A percentile compares a stretch with the other conserved stretches of the same genome.
phyloP scores from a whole-genome alignment of 1,140 invertebrate genomes.

The Heliothis subflexa region DNA sequence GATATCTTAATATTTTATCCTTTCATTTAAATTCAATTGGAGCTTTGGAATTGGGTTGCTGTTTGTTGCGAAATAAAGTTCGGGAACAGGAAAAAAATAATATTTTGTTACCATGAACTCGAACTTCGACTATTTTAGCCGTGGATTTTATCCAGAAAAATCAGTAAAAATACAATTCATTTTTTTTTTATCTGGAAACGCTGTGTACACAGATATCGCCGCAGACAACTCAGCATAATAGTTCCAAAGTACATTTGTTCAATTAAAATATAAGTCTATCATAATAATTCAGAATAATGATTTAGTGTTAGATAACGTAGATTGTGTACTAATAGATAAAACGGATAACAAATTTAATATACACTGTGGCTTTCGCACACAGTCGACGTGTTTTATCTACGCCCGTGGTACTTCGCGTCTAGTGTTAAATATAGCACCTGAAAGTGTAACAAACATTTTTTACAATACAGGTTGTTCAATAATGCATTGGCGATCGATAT shows the following conservation, averaged over 20 bases:
- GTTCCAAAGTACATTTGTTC: slow-evolving; percentile 3
- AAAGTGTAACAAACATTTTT: background rate
- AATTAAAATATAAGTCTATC: slow-evolving; percentile 8
- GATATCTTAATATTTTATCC: too few species aligned
- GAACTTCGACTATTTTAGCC: too few species aligned
- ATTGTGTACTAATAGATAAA: slow-evolving; percentile 18
- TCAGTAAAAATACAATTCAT: too few species aligned
- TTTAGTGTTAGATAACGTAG: slow-evolving; percentile 19
- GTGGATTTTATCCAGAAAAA: too few species aligned
- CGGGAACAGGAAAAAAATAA: too few species aligned
- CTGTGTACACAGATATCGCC: background rate
- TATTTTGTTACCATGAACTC: too few species aligned
- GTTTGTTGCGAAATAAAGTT: too few species aligned
- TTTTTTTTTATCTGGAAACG: background rate
- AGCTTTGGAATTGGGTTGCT: too few species aligned
- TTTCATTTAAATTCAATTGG: too few species aligned
- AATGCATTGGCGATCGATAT: slow-evolving; percentile 38
- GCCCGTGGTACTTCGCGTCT: background rate
- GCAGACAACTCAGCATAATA: background rate
- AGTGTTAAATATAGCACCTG: slow-evolving; percentile 21
- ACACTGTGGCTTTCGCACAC: background rate
- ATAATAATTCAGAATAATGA: slow-evolving; percentile 1
- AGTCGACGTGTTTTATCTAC: background rate
- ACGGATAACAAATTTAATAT: slow-evolving; percentile 2
- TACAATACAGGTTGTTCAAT: background rate